A percentile compares a stretch with the other conserved stretches of the same genome.
Conservation (phyloP, 1,140 invertebrate species). For the Dendrolimus kikuchii region DNA sequence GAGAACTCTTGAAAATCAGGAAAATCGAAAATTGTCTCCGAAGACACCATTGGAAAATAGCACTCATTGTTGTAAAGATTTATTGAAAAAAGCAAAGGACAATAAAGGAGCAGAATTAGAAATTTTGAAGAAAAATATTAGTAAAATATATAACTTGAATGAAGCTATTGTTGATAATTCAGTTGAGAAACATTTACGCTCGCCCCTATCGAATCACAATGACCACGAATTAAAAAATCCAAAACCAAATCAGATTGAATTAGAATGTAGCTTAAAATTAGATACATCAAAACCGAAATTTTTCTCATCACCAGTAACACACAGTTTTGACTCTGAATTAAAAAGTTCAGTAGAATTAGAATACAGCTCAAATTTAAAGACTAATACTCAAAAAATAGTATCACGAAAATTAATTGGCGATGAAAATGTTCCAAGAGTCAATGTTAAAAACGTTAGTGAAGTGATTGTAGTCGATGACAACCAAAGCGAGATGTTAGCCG, state of each 20-base stretch:
- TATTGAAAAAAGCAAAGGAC: slow-evolving; percentile 10
- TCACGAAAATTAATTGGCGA: not conserved
- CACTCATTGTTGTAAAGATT: not conserved
- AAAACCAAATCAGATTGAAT: too few species aligned
- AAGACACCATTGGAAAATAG: not conserved
- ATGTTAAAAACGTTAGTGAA: slow-evolving; percentile 33
- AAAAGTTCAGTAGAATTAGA: too few species aligned
- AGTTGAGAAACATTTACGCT: slow-evolving; percentile 2
- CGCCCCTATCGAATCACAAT: too few species aligned
- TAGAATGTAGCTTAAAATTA: too few species aligned
- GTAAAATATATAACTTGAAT: slow-evolving; percentile 28
- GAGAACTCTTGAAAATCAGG: not conserved
- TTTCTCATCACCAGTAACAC: too few species aligned
- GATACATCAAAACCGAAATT: too few species aligned
- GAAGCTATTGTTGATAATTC: not conserved
- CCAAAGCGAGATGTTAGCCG: slow-evolving; percentile 26
- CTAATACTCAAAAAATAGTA: too few species aligned
- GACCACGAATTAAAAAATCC: too few species aligned
- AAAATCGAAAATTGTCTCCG: not conserved
- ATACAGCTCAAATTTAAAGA: too few species aligned
- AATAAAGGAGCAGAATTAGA: slow-evolving; percentile 26
- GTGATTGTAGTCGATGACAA: slow-evolving; percentile 1
- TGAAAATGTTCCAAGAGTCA: slow-evolving; percentile 25
- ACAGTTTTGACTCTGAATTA: too few species aligned
- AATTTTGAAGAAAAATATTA: slow-evolving; percentile 34